Evolutionary conservation across 2,113 vertebrate species (phyloP), one percentile per base, ranked within the genome.

Genomic region (Oncorhynchus tshawytscha): DNA sequence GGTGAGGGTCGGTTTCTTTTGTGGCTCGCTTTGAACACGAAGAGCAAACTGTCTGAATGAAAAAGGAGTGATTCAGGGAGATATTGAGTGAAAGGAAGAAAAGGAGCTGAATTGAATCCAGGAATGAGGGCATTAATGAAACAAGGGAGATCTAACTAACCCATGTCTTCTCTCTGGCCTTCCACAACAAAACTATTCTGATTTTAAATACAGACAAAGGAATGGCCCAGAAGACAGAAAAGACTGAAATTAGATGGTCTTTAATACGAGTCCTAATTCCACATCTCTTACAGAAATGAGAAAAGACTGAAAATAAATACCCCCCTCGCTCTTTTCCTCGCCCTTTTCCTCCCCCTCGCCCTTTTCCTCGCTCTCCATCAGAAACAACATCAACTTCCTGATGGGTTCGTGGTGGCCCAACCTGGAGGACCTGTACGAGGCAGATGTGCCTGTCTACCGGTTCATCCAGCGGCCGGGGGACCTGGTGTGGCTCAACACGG

Each of bases 401-500:
- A 96, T 98, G 97, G 97, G 97, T 77, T 99, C 97, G 49, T 99
- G 97, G 98, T 99, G 98, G 98, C 98, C 98, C 72, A 97, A 99
- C 86, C 92, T 99, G 90, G 98, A 99, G 93, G 98, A 99, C 91
- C 91, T 99, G 85, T 99, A 99, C 84, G 97, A 99, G 94, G 96
- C 96, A 67, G 97, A 97, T 79, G 97, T 99, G 73, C 98, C 98
- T 2, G 97, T 99, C 1, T 99, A 98, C 82, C 96, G 98, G 34
- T 99, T 99, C 88, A 98, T 99, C 92, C 98, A 99, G 88, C 94
- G 98, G 62, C 97, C 98, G 1, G 98, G 98, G 22, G 98, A 99
- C 91, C 91, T 99, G 89, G 98, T 99, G 71, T 99, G 98, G 98
- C 97, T 99, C 88, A 99, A 99, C 90, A 96, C 97, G 62, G 98